These are phyloP conservation scores for Cephus spinipes DNA, from an alignment of 2,888 invertebrate genomes.

Conservation along the genomic window DNA sequence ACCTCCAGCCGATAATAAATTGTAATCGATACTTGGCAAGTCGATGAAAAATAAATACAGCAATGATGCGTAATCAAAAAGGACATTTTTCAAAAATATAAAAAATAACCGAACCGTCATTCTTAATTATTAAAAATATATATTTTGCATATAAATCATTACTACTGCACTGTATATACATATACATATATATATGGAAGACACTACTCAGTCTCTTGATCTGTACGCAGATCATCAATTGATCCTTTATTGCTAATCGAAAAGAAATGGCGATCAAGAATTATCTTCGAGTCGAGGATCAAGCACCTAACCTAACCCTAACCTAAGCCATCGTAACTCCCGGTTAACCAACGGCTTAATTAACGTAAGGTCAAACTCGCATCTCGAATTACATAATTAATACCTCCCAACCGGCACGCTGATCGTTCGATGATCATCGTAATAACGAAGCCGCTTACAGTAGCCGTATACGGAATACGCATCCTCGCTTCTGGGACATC, in stretches of 20 bases:
- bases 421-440: neutral
- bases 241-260: neutral
- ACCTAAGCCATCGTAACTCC: neutral
- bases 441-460: neutral
- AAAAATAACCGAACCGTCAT: too few relatives aligned
- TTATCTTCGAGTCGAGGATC: neutral
- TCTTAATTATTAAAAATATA: too few relatives aligned
- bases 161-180: too few relatives aligned
- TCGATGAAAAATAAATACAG: too few relatives aligned
- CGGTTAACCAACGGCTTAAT: neutral
- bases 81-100: too few relatives aligned
- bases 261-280: neutral
- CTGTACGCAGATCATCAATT: too few relatives aligned
- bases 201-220: too few relatives aligned
- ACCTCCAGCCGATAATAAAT: too few relatives aligned
- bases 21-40: too few relatives aligned
- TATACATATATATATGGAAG: too few relatives aligned
- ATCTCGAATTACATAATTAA: conserved; percentile 8
- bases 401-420: neutral
- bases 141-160: too few relatives aligned
- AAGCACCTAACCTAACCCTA: neutral
- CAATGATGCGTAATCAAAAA: too few relatives aligned
- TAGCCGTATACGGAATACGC: neutral
- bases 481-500: neutral
- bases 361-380: conserved; percentile 2